These are phyloP conservation scores for Struthidea cinerea DNA, from an alignment of 2,113 vertebrate species.

Conservation along the genomic window DNA sequence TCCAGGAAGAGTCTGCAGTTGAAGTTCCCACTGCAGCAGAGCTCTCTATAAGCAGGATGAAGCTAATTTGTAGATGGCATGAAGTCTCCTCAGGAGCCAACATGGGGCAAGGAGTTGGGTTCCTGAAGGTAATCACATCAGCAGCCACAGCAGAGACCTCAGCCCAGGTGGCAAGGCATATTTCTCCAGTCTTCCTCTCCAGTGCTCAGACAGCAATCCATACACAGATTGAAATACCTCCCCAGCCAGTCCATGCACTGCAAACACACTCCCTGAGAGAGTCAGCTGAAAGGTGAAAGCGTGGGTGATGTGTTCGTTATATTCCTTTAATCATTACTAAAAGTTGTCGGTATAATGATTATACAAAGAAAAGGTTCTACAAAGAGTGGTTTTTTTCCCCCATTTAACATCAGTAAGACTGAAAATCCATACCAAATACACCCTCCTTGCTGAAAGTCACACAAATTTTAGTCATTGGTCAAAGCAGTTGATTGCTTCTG, in stretches of 20 bases:
- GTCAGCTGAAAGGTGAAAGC: background rate
- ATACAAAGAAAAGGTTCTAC: background rate
- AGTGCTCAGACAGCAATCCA: background rate
- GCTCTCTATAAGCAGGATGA: background rate
- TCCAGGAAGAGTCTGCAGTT: background rate
- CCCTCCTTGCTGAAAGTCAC: background rate
- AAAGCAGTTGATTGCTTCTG: background rate
- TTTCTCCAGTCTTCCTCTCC: background rate
- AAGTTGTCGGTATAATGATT: background rate
- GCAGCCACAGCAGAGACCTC: background rate
- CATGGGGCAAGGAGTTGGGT: fast-evolving
- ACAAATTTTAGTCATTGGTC: background rate
- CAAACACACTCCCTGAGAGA: background rate
- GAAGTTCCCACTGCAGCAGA: background rate
- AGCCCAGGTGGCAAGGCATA: background rate
- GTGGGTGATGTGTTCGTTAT: fast-evolving
- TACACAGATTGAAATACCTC: background rate
- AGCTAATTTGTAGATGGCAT: background rate
- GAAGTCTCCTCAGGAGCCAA: background rate
- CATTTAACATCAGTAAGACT: background rate
- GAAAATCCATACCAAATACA: background rate
- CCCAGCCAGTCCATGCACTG: background rate
- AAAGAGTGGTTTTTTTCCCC: background rate
- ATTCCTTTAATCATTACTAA: background rate
- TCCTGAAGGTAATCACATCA: background rate